phyloP scores from a whole-genome alignment of 2,888 invertebrate genomes.

The Rotaria socialis region DNA sequence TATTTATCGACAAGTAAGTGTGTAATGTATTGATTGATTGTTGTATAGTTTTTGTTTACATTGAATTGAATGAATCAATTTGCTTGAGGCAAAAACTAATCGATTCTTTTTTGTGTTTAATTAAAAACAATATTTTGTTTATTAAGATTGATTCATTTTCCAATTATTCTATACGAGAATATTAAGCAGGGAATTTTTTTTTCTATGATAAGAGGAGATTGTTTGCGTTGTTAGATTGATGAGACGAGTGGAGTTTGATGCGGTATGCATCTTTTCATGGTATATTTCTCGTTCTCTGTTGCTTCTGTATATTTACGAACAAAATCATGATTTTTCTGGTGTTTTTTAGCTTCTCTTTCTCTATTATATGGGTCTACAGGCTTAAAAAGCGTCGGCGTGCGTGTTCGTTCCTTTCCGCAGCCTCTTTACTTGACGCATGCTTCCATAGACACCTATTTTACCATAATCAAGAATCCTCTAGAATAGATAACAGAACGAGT shows the following conservation, averaged over 20 bases:
- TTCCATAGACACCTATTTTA: neutral
- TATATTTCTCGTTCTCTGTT: neutral
- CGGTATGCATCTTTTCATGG: neutral
- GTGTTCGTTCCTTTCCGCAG: neutral
- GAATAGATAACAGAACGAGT: neutral
- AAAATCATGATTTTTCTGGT: constrained; percentile 14
- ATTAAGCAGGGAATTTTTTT: neutral
- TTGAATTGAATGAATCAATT: neutral
- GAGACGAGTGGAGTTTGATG: constrained; percentile 20
- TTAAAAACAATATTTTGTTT: neutral
- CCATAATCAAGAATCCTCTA: neutral
- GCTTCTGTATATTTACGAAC: constrained; percentile 16
- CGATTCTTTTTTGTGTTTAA: neutral
- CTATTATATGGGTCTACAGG: constrained; percentile 7
- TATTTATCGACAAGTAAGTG: constrained; percentile 1
- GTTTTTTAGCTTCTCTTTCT: neutral
- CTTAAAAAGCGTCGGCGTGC: constrained; percentile 11
- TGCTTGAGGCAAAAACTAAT: neutral
- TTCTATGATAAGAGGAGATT: neutral
- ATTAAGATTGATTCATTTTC: neutral
- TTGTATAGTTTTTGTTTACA: neutral
- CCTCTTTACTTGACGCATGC: neutral
- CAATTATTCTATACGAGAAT: neutral
- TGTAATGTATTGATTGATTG: neutral
- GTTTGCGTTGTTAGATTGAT: constrained; percentile 14